These are phyloP conservation scores for Hoplostethus atlanticus DNA, from an alignment of 2,797 vertebrate genomes.

Conservation along the genomic window DNA sequence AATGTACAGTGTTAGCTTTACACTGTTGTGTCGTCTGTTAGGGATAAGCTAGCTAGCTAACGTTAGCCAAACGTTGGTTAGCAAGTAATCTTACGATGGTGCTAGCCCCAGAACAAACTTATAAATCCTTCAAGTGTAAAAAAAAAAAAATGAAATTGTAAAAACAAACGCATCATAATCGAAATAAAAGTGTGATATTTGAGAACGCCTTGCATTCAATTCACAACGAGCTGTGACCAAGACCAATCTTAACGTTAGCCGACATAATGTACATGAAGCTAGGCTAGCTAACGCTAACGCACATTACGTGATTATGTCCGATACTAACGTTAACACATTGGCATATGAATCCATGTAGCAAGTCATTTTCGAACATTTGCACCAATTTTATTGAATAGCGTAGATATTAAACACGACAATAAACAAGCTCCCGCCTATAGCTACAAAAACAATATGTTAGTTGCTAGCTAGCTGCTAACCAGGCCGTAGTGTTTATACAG, in stretches of 20 bases:
- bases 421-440: not conserved
- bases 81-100: slow-evolving; percentile 34
- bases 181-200: slow-evolving; percentile 36
- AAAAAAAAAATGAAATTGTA: not conserved
- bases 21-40: slow-evolving; percentile 65
- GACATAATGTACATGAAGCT: not conserved
- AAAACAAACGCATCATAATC: slow-evolving; percentile 30
- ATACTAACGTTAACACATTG: not conserved
- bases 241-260: slow-evolving; percentile 9
- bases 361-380: not conserved
- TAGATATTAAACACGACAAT: not conserved
- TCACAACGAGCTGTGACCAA: not conserved
- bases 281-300: slow-evolving; percentile 11
- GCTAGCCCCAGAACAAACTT: slow-evolving; percentile 47
- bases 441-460: not conserved
- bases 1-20: slow-evolving; percentile 49
- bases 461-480: slow-evolving; percentile 55
- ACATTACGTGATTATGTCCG: not conserved
- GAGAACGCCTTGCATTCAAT: not conserved
- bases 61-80: slow-evolving; percentile 64
- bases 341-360: too few relatives aligned
- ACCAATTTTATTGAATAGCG: not conserved
- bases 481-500: slow-evolving; percentile 67
- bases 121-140: slow-evolving; percentile 47
- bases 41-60: slow-evolving; percentile 72